phyloP scores from a whole-genome alignment of 2,797 vertebrate species.

The Ptychadena robeensis region DNA sequence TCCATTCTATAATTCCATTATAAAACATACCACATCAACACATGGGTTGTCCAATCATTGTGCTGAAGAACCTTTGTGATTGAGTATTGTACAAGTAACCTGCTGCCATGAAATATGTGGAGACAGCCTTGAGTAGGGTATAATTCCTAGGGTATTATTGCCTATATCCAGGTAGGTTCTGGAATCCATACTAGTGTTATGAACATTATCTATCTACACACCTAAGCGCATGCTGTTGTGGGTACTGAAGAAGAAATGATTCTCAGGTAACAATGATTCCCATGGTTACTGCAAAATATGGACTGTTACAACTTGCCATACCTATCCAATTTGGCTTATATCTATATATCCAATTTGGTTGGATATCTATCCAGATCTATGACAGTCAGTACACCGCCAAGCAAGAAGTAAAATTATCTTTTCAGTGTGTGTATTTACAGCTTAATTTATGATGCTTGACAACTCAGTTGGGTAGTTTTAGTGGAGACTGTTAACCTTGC shows the following conservation, averaged over 20 bases:
- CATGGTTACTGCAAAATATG: no score
- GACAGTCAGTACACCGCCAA: not conserved
- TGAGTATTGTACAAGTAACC: no score
- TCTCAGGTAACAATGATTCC: not conserved
- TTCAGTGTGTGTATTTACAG: not conserved
- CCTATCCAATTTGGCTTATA: no score
- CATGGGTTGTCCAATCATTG: not conserved
- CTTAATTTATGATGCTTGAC: not conserved
- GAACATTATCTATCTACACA: no score
- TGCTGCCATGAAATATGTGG: not conserved
- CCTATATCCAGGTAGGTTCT: not conserved
- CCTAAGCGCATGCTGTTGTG: not conserved
- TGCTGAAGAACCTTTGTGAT: not conserved
- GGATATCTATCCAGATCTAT: not conserved
- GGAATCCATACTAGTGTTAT: not conserved
- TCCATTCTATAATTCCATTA: not conserved
- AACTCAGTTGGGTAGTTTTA: not conserved
- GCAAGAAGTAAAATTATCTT: not conserved
- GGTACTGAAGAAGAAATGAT: no score
- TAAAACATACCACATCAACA: not conserved
- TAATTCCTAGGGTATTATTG: not conserved
- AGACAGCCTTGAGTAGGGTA: not conserved
- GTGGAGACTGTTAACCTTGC: no score
- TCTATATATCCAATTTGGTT: no score
- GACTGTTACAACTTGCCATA: no score